These are phyloP conservation scores for Macroramphosus scolopax DNA, from an alignment of 2,797 vertebrate species.

Conservation along the genomic window DNA sequence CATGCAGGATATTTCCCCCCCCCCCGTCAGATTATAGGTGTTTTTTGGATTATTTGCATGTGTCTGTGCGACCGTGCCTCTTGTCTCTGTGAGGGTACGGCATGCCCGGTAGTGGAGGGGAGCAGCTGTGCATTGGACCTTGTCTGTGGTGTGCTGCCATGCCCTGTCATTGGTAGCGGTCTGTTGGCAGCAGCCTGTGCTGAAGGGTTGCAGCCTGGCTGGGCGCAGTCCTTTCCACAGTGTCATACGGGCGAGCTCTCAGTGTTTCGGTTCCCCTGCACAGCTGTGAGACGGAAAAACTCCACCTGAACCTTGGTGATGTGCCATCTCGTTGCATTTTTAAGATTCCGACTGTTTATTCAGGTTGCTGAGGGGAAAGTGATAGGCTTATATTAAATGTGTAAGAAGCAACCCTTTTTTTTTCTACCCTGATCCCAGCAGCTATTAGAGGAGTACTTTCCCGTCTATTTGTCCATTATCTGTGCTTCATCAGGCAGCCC, in stretches of 20 bases:
- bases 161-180: slow-evolving; percentile 71
- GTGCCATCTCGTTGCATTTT: slow-evolving; percentile 42
- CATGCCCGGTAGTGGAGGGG: slow-evolving; percentile 67
- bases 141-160: slow-evolving; percentile 73
- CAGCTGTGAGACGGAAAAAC: slow-evolving; percentile 62
- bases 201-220: slow-evolving; percentile 62
- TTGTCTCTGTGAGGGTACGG: slow-evolving; percentile 67
- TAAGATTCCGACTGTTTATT: slow-evolving; percentile 41
- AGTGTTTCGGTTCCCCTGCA: slow-evolving; percentile 52
- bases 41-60: slow-evolving; percentile 26
- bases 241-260: slow-evolving; percentile 69
- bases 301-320: slow-evolving; percentile 44
- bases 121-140: slow-evolving; percentile 75
- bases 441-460: slow-evolving; percentile 71
- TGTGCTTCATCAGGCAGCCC: slow-evolving; percentile 73
- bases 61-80: slow-evolving; percentile 42
- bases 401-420: slow-evolving; percentile 49
- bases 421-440: slow-evolving; percentile 48
- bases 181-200: slow-evolving; percentile 69
- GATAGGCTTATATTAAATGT: slow-evolving; percentile 61
- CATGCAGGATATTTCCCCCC: no score
- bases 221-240: slow-evolving; percentile 57
- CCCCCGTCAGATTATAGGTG: slow-evolving; percentile 13
- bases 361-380: slow-evolving; percentile 41
- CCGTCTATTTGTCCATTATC: slow-evolving; percentile 76